These are phyloP conservation scores for Platycnemis pennipes DNA, from an alignment of 2,888 invertebrate genomes.

Conservation along the genomic window DNA sequence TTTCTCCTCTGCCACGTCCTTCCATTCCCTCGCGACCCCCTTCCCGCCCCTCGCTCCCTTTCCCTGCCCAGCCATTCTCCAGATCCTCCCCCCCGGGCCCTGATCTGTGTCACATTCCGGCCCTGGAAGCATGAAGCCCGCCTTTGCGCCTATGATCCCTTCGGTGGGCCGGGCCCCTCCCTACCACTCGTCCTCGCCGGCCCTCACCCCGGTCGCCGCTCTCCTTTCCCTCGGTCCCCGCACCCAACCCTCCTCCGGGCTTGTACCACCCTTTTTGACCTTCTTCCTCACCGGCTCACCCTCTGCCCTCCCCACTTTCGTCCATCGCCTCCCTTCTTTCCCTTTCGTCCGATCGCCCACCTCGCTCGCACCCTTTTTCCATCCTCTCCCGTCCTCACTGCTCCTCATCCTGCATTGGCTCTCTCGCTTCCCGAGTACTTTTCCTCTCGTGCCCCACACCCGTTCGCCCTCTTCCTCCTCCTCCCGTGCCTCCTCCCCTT, in stretches of 20 bases:
- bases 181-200: background rate
- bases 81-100: background rate
- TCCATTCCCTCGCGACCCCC: background rate
- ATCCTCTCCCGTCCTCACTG: background rate
- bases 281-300: background rate
- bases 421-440: background rate
- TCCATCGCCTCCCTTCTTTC: background rate
- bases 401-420: background rate
- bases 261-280: background rate
- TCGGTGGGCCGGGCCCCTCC: background rate
- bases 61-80: background rate
- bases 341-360: background rate
- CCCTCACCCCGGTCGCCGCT: background rate
- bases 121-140: background rate
- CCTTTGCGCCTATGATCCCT: conserved; percentile 57
- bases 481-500: background rate
- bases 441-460: background rate
- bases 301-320: background rate
- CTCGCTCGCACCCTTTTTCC: background rate
- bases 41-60: background rate
- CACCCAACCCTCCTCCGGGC: background rate
- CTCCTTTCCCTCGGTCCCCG: background rate
- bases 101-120: conserved; percentile 23
- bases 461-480: background rate
- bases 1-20: background rate